Percentiles rank a stretch among this genome's conserved stretches.
phyloP scores from a whole-genome alignment of 2,888 invertebrate genomes.

The Adelognathus sp. region DNA sequence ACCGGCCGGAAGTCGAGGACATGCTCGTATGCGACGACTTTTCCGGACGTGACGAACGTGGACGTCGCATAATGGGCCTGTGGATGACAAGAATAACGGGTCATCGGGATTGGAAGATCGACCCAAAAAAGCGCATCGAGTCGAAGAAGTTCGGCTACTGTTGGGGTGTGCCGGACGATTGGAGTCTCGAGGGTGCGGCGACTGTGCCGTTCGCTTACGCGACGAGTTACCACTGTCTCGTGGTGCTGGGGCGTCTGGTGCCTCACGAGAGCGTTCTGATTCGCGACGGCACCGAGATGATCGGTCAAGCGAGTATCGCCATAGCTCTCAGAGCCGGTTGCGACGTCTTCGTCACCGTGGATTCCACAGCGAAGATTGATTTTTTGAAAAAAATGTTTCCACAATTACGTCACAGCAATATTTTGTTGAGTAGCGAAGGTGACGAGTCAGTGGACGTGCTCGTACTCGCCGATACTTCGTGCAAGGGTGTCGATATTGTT shows the following conservation, averaged over 20 bases:
- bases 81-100: conserved; percentile 95
- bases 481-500: conserved; percentile 96
- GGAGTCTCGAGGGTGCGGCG: conserved; percentile 96
- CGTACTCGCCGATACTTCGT: conserved; percentile 91
- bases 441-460: conserved; percentile 96
- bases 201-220: conserved; percentile 97
- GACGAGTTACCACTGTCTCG: conserved; percentile 94
- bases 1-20: too few species aligned
- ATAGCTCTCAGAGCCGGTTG: conserved; percentile 95
- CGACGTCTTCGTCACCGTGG: conserved; percentile 95
- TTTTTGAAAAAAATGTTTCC: conserved; percentile 95
- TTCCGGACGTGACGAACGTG: conserved; percentile 89
- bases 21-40: conserved; percentile 97
- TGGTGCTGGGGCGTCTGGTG: conserved; percentile 92
- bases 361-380: conserved; percentile 92
- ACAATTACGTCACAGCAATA: conserved; percentile 88
- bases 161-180: conserved; percentile 94
- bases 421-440: conserved; percentile 96
- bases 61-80: conserved; percentile 94
- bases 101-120: too few species aligned
- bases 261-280: conserved; percentile 94
- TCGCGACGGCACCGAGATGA: conserved; percentile 97
- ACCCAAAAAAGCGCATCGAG: too few species aligned
- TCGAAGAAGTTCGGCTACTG: too few species aligned
- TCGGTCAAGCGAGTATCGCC: conserved; percentile 98